phyloP scores from a whole-genome alignment of 2,797 vertebrate species.

The Notoglanidium macrostoma region DNA sequence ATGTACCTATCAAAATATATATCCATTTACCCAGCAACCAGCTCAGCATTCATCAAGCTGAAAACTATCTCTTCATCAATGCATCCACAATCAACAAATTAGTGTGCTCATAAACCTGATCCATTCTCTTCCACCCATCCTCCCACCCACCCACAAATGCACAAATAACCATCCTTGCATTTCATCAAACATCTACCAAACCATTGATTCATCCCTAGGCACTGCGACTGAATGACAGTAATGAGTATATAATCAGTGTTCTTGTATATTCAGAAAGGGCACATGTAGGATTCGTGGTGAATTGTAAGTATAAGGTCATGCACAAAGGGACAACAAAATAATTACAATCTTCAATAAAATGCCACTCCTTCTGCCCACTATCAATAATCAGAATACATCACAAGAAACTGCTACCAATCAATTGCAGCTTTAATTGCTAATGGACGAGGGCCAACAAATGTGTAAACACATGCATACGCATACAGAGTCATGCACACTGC shows the following conservation, averaged over 20 bases:
- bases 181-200: not conserved
- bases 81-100: not conserved
- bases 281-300: constrained; percentile 56
- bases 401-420: constrained; percentile 63
- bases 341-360: constrained; percentile 43
- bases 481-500: constrained; percentile 5
- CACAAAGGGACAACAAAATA: constrained; percentile 40
- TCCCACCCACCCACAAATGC: not conserved
- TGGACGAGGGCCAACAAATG: constrained; percentile 58
- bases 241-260: not conserved
- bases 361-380: constrained; percentile 4
- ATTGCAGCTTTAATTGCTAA: constrained; percentile 72
- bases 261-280: not conserved
- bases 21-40: not conserved
- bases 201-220: not conserved
- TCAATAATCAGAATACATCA: constrained; percentile 61
- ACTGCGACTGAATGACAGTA: not conserved
- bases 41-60: not conserved
- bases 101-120: not conserved
- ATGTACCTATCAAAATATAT: not conserved
- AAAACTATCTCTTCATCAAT: not conserved
- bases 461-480: constrained; percentile 41
- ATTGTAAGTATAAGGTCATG: constrained; percentile 75
- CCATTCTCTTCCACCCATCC: not conserved
- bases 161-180: not conserved